phyloP scores from a whole-genome alignment of 2,113 vertebrate species.

The Cephalopterus ornatus region DNA sequence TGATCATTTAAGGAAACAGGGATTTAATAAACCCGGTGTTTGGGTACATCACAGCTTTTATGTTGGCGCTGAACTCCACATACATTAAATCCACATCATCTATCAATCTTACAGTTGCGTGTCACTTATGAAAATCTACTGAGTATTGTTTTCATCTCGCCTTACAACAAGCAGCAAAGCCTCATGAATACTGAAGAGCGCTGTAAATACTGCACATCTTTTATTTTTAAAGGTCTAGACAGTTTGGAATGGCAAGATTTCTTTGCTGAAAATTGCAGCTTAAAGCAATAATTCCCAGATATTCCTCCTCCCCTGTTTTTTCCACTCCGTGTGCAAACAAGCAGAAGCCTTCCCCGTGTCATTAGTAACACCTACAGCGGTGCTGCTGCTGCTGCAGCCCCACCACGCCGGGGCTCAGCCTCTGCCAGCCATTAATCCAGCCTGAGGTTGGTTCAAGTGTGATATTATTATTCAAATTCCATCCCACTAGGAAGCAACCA shows the following conservation, averaged over 20 bases:
- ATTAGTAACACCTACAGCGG: not conserved
- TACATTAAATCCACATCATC: conserved; percentile 80
- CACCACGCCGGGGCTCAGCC: conserved; percentile 28
- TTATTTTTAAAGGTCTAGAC: conserved; percentile 78
- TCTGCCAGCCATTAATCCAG: conserved; percentile 18
- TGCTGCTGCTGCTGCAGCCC: not conserved
- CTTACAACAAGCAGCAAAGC: conserved; percentile 76
- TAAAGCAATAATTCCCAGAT: conserved; percentile 10
- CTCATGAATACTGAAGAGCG: conserved; percentile 82
- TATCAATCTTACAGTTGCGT: conserved; percentile 81
- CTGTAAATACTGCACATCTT: conserved; percentile 74
- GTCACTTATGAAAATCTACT: conserved; percentile 85
- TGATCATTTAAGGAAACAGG: conserved; percentile 57
- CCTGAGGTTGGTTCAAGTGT: not conserved
- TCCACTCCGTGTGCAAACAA: conserved; percentile 12
- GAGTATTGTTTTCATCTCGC: conserved; percentile 84
- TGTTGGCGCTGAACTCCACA: conserved; percentile 76
- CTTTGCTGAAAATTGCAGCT: conserved; percentile 68
- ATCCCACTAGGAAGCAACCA: conserved; percentile 23
- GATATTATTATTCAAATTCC: conserved; percentile 60
- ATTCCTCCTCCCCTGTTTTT: conserved; percentile 7
- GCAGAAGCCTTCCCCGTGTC: not conserved
- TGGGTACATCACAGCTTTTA: conserved; percentile 71
- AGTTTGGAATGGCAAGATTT: conserved; percentile 70
- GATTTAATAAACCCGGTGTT: conserved; percentile 59